Percentiles rank a stretch among this genome's conserved stretches.
Evolutionary conservation across 2,113 vertebrate species (phyloP).

Genomic region (Plectropomus leopardus): DNA sequence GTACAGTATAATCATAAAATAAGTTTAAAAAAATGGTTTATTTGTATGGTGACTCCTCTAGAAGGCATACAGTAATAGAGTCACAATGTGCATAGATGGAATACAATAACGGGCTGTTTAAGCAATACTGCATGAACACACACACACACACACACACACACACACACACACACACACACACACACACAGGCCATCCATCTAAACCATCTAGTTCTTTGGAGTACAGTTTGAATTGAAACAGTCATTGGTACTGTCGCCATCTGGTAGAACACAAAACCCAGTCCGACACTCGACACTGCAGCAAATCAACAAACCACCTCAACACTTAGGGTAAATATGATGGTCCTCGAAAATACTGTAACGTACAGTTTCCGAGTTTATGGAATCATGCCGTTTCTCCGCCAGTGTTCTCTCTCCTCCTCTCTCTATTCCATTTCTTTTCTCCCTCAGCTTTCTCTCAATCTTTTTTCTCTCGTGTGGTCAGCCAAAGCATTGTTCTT

Average conservation of each 20-base stretch:
- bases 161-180: not conserved
- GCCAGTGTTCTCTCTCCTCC: not conserved
- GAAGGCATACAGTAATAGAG: conserved; percentile 12
- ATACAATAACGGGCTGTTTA: not conserved
- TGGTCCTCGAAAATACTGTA: not conserved
- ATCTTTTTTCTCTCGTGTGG: not conserved
- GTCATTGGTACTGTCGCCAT: conserved; percentile 42
- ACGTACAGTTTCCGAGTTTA: not conserved
- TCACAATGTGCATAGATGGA: not conserved
- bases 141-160: not conserved
- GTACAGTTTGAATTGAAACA: conserved; percentile 44
- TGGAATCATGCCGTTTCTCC: not conserved
- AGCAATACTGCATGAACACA: not conserved
- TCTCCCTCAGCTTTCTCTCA: no score
- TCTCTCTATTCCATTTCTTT: not conserved
- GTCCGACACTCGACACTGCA: not conserved
- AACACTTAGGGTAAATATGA: not conserved
- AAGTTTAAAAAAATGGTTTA: conserved; percentile 14
- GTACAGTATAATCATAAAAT: conserved; percentile 18
- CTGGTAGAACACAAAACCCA: conserved; percentile 23
- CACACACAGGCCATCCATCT: conserved; percentile 35
- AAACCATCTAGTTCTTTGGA: conserved; percentile 33
- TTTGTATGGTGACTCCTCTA: conserved; percentile 17
- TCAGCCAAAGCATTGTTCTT: conserved; percentile 23
- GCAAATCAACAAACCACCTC: conserved; percentile 9